Percentiles rank a stretch among this genome's conserved stretches.
phyloP scores from a whole-genome alignment of 2,797 vertebrate species.

The Crypturellus tataupa region DNA sequence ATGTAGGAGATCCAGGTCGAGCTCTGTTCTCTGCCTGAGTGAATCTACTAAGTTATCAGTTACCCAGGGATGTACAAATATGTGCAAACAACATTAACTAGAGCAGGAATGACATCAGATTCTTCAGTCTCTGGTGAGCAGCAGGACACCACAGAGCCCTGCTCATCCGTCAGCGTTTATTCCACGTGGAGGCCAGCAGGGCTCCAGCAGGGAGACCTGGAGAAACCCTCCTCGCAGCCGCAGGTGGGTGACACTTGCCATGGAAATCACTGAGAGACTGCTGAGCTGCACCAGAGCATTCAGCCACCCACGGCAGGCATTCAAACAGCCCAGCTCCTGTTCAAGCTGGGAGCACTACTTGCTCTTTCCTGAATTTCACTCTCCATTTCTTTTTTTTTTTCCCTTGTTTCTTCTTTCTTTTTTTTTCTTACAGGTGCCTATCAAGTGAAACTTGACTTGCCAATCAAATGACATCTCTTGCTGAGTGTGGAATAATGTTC shows the following conservation, averaged over 20 bases:
- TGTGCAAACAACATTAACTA: constrained; percentile 21
- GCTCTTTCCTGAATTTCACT: neutral
- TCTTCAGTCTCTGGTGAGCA: neutral
- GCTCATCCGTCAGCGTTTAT: neutral
- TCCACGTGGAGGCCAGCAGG: neutral
- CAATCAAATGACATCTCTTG: neutral
- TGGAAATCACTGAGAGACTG: neutral
- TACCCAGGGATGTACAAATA: neutral
- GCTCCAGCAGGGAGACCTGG: neutral
- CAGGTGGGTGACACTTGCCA: accelerated
- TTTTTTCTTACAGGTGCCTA: neutral
- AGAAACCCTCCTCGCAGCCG: neutral
- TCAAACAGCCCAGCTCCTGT: neutral
- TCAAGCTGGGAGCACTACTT: too few relatives aligned
- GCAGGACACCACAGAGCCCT: neutral
- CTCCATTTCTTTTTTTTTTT: neutral
- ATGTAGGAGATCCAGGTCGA: neutral
- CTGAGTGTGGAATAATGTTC: neutral
- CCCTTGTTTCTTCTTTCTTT: neutral
- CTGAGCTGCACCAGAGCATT: neutral
- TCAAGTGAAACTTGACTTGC: neutral
- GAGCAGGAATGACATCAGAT: constrained; percentile 26
- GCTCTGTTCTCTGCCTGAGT: neutral
- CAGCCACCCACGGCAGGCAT: neutral
- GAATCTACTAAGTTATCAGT: neutral